Evolutionary conservation across 2,888 invertebrate species (phyloP), one percentile per base, ranked within the genome.

Genomic region (Euproctis similis): DNA sequence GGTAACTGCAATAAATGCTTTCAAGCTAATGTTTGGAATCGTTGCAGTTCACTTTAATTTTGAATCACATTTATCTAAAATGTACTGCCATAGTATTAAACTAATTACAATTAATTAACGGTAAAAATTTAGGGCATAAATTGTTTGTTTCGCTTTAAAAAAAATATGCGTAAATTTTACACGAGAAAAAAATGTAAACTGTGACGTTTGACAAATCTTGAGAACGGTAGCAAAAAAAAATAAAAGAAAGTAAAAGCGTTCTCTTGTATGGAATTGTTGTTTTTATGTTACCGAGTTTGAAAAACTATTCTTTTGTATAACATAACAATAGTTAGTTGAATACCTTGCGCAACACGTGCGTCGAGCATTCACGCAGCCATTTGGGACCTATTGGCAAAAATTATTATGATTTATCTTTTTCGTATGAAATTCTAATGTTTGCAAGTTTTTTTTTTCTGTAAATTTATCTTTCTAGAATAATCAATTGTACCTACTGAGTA

Each of bases 231-330:
- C 43, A 49, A 43, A 69, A 64, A 63, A 46, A 14, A 14, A 14
- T 46, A 30, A 49, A 69, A 64, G 76, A 77, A 82, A 81, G 80
- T 78, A 74, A 77, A 63, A 77, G 65, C 69, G 56, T 69, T 71
- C 65, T 64, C 53, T 45, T 65, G 65, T 68, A 60, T 49, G 42
- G 34, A 4, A 14, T 4, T 53, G 45, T 53, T 42, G 62, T 68
- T 69, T 70, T 70, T 66, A 47, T 59, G 48, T 47, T 31, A n/a
- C n/a, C n/a, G n/a, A 39, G 36, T 30, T 40, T 26, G 30, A 37
- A 54, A 56, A 64, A 48, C 55, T 47, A 34, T 39, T 30, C 53
- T 53, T 67, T 68, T 67, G 59, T 66, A 36, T 53, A 40, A 35
- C 39, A 35, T 40, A 12, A 68, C 60, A 65, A 62, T 59, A 46